Base-by-base conservation (phyloP, 1,140 invertebrate species). In the Diachasma alloeum region DNA sequence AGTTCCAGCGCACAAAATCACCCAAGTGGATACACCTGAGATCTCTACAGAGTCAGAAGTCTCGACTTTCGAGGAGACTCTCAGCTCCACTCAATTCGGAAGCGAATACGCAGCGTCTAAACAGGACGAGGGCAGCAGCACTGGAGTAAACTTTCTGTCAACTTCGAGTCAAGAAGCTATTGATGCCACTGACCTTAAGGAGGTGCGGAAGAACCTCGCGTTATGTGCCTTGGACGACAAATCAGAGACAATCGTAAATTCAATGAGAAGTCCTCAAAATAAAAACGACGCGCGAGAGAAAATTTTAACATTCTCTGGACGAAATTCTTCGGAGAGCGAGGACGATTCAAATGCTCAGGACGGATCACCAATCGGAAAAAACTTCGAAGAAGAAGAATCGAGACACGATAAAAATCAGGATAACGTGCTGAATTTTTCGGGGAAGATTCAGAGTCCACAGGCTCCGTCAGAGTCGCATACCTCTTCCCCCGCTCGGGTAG, bases 261-360 rank as follows among this genome's bases (percentile, higher is more conserved):
- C 26, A 59, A 56, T 39, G 19, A 63, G 2, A 26, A 63, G 0
- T 63, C 24, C 15, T 63, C 22, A 63, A 1, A 26, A 63, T 53
- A 69, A 71, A 26, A 42, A 4, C 9, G 67, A 76, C 13, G 53
- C 17, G 19, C 22, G 53, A 11, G 67, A 70, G 15, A 72, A 72
- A 36, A 66, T 76, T 44, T 72, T 76, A 19, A 46, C 17, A 22
- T 76, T 76, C 31, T 76, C 75, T 36, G 75, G 75, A 15, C 37
- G 56, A 67, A 76, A 72, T 31, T 72, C 75, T 11, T 72, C 68
- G 39, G 75, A 76, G 71, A 76, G 75, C 72, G 75, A 76, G 37
- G 75, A 76, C 66, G 69, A 76, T 46, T 76, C 75, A 13, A 76
- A 76, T 67, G 75, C 75, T 66, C 68, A 71, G 71, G 67, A 76